Base-by-base conservation (phyloP, 2,113 vertebrate species). In the Pterocles orientalis region DNA sequence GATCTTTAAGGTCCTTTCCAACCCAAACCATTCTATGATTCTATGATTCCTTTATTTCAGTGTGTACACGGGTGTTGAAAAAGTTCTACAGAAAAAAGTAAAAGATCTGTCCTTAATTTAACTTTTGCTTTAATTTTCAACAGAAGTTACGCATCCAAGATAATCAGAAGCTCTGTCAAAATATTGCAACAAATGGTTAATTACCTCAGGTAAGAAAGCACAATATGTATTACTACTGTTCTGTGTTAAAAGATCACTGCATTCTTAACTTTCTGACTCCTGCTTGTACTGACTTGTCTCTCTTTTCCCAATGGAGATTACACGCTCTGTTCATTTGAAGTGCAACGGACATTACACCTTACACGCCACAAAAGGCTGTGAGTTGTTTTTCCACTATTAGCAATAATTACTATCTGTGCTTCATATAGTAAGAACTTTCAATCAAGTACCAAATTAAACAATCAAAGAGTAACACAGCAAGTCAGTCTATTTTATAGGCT, bases 261-360 rank as follows among this genome's bases (percentile, higher is more conserved):
- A 56, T 69, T 95, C 84, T 91, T 83, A 94, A 84, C 47, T 88
- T 78, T 54, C 62, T 71, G 48, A 88, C 34, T 91, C 53, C 14
- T 48, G 24, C 83, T 91, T 96, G 66, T 90, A 79, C 51, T 47
- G n/a, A 36, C 85, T 54, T 64, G 48, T 61, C 61, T 88, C 19
- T 33, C 39, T 88, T 92, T 57, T 62, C 62, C 29, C 36, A 68
- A 8, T 47, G 61, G 50, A 93, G 41, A 82, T 56, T 82, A 77
- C 7, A 48, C 8, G 39, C 24, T 51, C n/a, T 73, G 41, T 80
- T 84, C 75, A 50, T 51, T 14, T 45, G 28, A 84, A 91, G 34
- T 29, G 26, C 12, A 51, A 34, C 11, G 61, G 25, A 65, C 3
- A 36, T 24, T 18, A 57, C 33, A 86, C 25, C 43, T 69, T 45